Base-by-base conservation (phyloP, 2,797 vertebrate genomes). In the Thunnus albacares region DNA sequence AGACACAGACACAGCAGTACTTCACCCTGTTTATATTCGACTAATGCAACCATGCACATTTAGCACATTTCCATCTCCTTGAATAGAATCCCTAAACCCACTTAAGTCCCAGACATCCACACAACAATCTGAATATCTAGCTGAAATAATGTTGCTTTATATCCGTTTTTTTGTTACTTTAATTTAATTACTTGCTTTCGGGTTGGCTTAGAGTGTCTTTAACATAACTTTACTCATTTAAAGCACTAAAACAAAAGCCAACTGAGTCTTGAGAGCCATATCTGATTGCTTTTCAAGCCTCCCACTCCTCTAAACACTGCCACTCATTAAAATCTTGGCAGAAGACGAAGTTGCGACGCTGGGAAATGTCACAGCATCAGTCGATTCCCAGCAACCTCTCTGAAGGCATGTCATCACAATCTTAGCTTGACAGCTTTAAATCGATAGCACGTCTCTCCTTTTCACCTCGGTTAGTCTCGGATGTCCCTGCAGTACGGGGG, bases 321-420 rank as follows among this genome's bases (percentile, higher is more conserved):
- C 65, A 30, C 60, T 84, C 66, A 75, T 82, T 79, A 26, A 84
- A 89, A 47, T 53, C 79, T 63, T 72, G 79, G 75, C 85, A 70
- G 79, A 83, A 82, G 71, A 51, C 60, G 60, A 5, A 83, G 72
- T 35, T 75, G 63, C 43, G 28, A 77, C 38, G 49, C 74, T 43
- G 73, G 47, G 68, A 85, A 81, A 87, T 85, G 79, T 85, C 79
- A 61, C 58, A 14, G 70, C 75, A 18, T 79, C 80, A 66, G 68
- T 76, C 8, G 26, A 77, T 80, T 88, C 77, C 75, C 76, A 60
- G 79, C 75, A 66, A 35, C 74, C 41, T 41, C 72, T 77, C 75
- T 75, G 83, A 85, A 60, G 35, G 56, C 81, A 71, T 71, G 90
- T 82, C 88, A 87, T 82, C 83, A 35, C 68, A 75, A 63, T 69